Conservation (phyloP, 2,113 vertebrate species). For the Hyperoodon ampullatus region DNA sequence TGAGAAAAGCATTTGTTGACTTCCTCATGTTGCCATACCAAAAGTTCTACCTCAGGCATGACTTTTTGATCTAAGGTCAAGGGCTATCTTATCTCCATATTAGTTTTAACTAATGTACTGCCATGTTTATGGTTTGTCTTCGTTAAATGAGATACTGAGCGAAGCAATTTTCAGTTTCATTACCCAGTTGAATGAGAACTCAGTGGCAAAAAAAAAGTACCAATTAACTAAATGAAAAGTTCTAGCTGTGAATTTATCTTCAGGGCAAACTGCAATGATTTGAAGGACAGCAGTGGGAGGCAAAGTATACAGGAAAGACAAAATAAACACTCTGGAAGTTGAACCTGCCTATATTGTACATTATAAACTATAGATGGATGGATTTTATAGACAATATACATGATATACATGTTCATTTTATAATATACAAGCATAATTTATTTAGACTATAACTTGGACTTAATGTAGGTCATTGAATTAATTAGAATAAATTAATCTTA, state of each 20-base stretch:
- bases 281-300: slow-evolving; percentile 44
- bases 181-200: slow-evolving; percentile 66
- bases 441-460: background rate
- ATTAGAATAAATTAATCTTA: background rate
- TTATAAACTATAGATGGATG: background rate
- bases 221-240: slow-evolving; percentile 72
- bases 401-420: background rate
- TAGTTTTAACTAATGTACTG: slow-evolving; percentile 42
- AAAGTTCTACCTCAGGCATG: background rate
- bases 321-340: background rate
- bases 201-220: slow-evolving; percentile 61
- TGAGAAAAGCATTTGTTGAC: background rate
- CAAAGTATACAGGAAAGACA: slow-evolving; percentile 36
- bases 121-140: slow-evolving; percentile 52
- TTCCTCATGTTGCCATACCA: background rate
- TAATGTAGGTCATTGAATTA: slow-evolving; percentile 12
- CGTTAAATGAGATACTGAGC: slow-evolving; percentile 60
- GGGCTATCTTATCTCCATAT: background rate
- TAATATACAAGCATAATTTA: slow-evolving; percentile 34
- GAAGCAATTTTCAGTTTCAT: slow-evolving; percentile 71
- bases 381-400: background rate
- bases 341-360: background rate
- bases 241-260: slow-evolving; percentile 71
- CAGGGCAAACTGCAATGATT: slow-evolving; percentile 57
- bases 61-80: slow-evolving; percentile 52